Conservation (phyloP, 2,888 invertebrate species). For the Agonopterix arenella region DNA sequence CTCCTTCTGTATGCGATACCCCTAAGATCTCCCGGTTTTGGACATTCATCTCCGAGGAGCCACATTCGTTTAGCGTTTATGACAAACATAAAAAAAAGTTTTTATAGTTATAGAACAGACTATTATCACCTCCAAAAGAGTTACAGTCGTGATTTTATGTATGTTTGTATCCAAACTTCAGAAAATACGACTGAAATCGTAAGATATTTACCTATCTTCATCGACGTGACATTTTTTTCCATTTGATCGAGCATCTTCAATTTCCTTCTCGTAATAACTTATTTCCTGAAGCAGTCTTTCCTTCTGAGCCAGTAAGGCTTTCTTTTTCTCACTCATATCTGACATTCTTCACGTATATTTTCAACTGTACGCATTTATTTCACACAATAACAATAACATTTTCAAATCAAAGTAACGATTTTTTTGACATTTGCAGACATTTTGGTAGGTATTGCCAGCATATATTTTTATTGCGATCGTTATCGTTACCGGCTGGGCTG, state of each 20-base stretch:
- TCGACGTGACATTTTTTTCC: conserved; percentile 16
- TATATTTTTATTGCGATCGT: too few relatives aligned
- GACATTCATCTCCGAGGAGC: too few relatives aligned
- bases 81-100: too few relatives aligned
- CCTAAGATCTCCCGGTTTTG: too few relatives aligned
- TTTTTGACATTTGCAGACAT: not conserved
- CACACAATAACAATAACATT: not conserved
- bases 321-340: conserved; percentile 28
- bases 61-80: too few relatives aligned
- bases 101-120: too few relatives aligned
- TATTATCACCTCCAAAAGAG: too few relatives aligned
- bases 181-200: not conserved
- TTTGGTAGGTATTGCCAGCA: too few relatives aligned
- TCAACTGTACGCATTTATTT: not conserved
- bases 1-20: too few relatives aligned
- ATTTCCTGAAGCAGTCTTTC: conserved; percentile 41
- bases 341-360: conserved; percentile 11
- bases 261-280: conserved; percentile 40
- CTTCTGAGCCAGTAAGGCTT: conserved; percentile 35
- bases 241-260: conserved; percentile 29
- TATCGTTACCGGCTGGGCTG: too few relatives aligned
- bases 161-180: too few relatives aligned
- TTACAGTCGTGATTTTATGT: too few relatives aligned
- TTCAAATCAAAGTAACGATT: not conserved
- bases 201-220: conserved; percentile 29